These are phyloP conservation scores for Eugnorisma glareosa DNA, from an alignment of 2,888 invertebrate species.

Conservation along the genomic window DNA sequence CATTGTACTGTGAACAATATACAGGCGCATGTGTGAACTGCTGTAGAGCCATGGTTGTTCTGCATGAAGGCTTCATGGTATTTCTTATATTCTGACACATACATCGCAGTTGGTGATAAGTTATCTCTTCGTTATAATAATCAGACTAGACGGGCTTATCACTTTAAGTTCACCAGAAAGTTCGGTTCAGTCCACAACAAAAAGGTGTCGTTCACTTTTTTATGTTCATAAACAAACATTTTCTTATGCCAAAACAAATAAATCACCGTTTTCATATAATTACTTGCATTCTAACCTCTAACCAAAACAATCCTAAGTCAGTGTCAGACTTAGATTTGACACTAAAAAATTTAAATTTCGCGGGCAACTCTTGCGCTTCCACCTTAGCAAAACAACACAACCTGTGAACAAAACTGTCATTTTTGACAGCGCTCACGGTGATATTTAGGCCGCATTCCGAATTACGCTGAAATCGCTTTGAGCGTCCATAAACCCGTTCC, in stretches of 20 bases:
- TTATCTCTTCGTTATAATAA: not conserved
- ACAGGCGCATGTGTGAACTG: slow-evolving; percentile 86
- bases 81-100: slow-evolving; percentile 82
- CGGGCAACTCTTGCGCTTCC: too few relatives aligned
- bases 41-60: slow-evolving; percentile 89
- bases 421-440: too few relatives aligned
- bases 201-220: not conserved
- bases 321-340: slow-evolving; percentile 2
- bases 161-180: not conserved
- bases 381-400: too few relatives aligned
- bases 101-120: slow-evolving; percentile 70
- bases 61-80: slow-evolving; percentile 89
- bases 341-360: too few relatives aligned
- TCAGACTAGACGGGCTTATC: not conserved
- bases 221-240: not conserved
- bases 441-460: too few relatives aligned
- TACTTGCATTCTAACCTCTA: slow-evolving; percentile 30
- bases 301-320: slow-evolving; percentile 42
- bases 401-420: too few relatives aligned
- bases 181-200: not conserved
- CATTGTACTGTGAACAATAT: slow-evolving; percentile 85
- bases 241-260: not conserved
- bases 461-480: too few relatives aligned
- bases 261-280: not conserved
- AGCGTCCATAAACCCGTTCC: too few relatives aligned